These are phyloP conservation scores for Crocuta crocuta DNA, from an alignment of 2,113 vertebrate species.

Conservation along the genomic window DNA sequence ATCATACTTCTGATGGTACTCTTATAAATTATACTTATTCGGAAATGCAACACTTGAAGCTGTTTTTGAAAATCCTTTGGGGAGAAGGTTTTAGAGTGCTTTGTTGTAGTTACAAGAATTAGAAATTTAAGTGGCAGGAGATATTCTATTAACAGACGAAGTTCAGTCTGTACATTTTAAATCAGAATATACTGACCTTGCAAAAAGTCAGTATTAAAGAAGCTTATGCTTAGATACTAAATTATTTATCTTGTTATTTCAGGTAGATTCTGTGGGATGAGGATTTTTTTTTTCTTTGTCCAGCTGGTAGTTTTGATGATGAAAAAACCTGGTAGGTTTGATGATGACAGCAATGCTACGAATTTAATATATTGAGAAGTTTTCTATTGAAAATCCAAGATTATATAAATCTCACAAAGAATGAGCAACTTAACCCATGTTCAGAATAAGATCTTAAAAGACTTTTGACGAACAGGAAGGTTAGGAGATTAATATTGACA, in stretches of 20 bases:
- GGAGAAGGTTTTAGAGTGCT: conserved; percentile 62
- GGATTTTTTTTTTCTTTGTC: conserved; percentile 44
- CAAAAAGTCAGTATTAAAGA: conserved; percentile 69
- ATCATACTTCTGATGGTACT: conserved; percentile 53
- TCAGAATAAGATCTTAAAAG: conserved; percentile 69
- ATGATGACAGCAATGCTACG: conserved; percentile 55
- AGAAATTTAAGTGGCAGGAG: conserved; percentile 57
- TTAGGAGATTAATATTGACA: conserved; percentile 32
- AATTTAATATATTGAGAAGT: conserved; percentile 70
- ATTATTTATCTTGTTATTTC: conserved; percentile 70
- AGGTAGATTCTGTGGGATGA: conserved; percentile 50
- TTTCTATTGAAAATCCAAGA: conserved; percentile 65
- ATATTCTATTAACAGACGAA: conserved; percentile 19
- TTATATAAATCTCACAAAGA: conserved; percentile 60
- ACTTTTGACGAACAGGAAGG: conserved; percentile 61
- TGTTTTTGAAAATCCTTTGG: conserved; percentile 63
- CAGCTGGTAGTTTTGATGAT: conserved; percentile 45
- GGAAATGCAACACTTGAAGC: conserved; percentile 70
- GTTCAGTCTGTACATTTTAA: conserved; percentile 67
- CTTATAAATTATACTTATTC: conserved; percentile 28
- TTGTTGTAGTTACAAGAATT: conserved; percentile 66
- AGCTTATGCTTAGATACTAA: conserved; percentile 71
- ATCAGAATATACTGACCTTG: conserved; percentile 71
- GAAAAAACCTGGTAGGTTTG: neutral
- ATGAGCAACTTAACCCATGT: conserved; percentile 56